Conservation (phyloP, 2,888 invertebrate species). For the Apamea epomidion region DNA sequence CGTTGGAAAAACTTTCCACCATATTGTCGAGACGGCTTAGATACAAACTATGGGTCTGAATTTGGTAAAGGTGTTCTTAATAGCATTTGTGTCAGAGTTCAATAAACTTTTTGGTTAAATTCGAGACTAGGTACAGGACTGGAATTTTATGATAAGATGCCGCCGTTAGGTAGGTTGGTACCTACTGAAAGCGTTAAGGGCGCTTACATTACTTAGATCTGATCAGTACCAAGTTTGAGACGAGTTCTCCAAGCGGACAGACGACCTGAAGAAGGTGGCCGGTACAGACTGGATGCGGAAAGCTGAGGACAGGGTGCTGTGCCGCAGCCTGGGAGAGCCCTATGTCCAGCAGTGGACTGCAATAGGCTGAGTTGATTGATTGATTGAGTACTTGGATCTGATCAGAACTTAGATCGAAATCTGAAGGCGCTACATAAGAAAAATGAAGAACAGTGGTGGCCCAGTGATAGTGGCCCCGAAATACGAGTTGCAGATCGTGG, state of each 20-base stretch:
- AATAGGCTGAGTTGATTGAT: too few relatives aligned
- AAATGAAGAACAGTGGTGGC: not conserved
- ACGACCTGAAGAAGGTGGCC: too few relatives aligned
- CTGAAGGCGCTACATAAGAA: not conserved
- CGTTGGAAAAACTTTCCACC: constrained; percentile 50
- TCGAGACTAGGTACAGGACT: not conserved
- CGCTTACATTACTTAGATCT: not conserved
- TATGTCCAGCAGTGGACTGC: too few relatives aligned
- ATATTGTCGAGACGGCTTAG: constrained; percentile 19
- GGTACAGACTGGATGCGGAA: too few relatives aligned
- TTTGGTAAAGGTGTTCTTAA: constrained; percentile 3
- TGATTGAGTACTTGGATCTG: not conserved
- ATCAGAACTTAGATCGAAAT: not conserved
- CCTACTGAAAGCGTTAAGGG: not conserved
- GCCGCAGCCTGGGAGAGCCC: too few relatives aligned
- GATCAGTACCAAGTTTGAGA: not conserved
- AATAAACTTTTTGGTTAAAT: constrained; percentile 20
- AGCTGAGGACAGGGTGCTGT: too few relatives aligned
- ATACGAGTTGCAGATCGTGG: too few relatives aligned
- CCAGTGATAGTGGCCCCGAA: too few relatives aligned
- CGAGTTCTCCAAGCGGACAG: too few relatives aligned
- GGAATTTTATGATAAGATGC: not conserved
- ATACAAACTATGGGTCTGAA: constrained; percentile 6
- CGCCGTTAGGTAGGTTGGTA: not conserved
- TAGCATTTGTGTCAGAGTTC: constrained; percentile 24